phyloP scores from a whole-genome alignment of 2,113 vertebrate genomes.

The Halcyon senegalensis region DNA sequence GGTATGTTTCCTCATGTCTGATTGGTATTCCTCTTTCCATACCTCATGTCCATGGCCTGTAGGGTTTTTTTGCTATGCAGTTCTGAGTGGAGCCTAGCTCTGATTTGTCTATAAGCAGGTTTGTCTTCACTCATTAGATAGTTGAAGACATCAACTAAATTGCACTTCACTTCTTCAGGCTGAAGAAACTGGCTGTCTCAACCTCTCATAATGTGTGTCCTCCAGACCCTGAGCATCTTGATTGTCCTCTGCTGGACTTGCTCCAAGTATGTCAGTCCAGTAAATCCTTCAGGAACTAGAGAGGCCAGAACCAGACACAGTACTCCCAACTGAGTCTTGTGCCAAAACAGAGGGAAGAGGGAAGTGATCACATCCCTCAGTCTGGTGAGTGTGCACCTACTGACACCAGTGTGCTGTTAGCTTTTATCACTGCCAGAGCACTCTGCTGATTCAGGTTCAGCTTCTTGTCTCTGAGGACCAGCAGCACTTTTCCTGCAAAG shows the following conservation, averaged over 20 bases:
- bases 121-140: neutral
- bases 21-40: neutral
- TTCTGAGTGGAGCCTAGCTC: neutral
- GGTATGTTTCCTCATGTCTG: neutral
- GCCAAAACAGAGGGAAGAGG: neutral
- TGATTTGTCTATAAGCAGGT: neutral
- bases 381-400: neutral
- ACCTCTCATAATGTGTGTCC: neutral
- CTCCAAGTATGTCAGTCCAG: neutral
- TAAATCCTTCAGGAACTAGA: neutral
- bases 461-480: neutral
- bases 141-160: neutral
- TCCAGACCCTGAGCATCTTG: neutral
- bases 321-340: neutral
- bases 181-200: neutral
- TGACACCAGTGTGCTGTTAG: neutral
- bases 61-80: neutral
- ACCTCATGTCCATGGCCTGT: neutral
- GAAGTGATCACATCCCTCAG: neutral
- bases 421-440: neutral
- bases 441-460: neutral
- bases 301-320: neutral
- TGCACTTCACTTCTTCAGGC: neutral
- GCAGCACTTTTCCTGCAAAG: neutral
- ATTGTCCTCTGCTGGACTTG: neutral